Evolutionary conservation across 2,113 vertebrate species (phyloP).

Genomic region (Grammomys dolichurus): DNA sequence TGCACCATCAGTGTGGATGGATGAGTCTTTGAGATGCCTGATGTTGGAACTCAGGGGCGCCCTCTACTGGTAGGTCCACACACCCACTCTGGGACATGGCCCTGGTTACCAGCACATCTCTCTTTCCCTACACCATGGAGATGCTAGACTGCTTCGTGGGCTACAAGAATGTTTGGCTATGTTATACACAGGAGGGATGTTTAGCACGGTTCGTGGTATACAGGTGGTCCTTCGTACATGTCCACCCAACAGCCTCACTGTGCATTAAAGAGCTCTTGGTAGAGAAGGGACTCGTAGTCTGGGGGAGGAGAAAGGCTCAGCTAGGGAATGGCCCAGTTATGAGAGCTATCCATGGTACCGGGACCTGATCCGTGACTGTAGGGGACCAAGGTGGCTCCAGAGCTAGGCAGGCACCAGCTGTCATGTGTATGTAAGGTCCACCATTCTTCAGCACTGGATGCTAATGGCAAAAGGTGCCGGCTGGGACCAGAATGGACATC

Average conservation of each 20-base stretch:
- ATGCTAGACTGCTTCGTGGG: fast-evolving
- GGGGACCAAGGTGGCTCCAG: background rate
- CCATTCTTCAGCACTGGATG: no score
- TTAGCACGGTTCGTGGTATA: no score
- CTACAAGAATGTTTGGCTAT: fast-evolving
- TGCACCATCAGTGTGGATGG: background rate
- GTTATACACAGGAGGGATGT: fast-evolving
- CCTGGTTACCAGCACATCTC: no score
- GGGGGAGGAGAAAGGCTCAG: background rate
- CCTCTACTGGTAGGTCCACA: slow-evolving; percentile 43
- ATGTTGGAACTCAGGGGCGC: background rate
- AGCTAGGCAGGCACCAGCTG: background rate
- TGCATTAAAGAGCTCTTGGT: background rate
- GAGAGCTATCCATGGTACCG: fast-evolving
- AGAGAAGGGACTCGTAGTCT: background rate
- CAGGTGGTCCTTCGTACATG: fast-evolving
- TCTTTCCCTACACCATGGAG: background rate
- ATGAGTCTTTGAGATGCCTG: no score
- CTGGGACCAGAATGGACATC: background rate
- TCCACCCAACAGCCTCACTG: background rate
- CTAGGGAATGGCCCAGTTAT: background rate
- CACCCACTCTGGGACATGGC: fast-evolving
- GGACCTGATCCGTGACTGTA: no score
- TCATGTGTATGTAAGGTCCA: background rate
- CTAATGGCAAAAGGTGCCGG: background rate